Base-by-base conservation (phyloP, 2,113 vertebrate genomes). In the Menidia beryllina region DNA sequence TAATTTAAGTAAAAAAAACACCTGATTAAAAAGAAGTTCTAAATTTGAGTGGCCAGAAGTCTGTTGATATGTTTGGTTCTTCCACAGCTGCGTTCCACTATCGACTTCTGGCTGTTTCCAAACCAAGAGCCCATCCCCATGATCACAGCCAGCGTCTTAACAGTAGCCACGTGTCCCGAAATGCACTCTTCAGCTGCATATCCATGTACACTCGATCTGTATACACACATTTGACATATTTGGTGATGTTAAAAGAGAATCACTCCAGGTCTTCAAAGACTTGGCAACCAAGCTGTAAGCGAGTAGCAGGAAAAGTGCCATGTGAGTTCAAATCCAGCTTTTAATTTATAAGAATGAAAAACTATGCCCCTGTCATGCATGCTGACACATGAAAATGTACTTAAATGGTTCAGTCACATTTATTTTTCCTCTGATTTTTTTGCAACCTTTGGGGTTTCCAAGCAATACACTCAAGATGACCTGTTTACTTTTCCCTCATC, bases 121-220 rank as follows among this genome's bases (percentile, higher is more conserved):
- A 78, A 73, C 79, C 50, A 75, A 75, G 34, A 54, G 47, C 53
- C 73, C 62, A 49, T 77, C 69, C 49, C 54, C 5, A 26, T 24
- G 39, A 78, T 88, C 70, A 66, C 68, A 70, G 72, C 79, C 75
- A 81, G 68, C 36, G 2, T 71, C 60, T 82, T 66, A 76, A 84
- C 77, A 51, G 61, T 72, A 81, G 66, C 83, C 74, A 74, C 72
- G 65, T 86, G 85, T 83, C 81, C 82, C 74, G 58, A 76, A 48
- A 47, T 82, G 79, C 43, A 56, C 65, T 83, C n/a, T 49, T 59
- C 7, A 10, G 26, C 66, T 71, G 30, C 24, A 8, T 34, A 48
- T 71, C 48, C 38, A 48, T 50, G 39, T 45, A 66, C 47, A 57
- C 68, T 61, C 57, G 52, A 47, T 77, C 63, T 66, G 61, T 48